Evolutionary conservation across 2,113 vertebrate species (phyloP), one percentile per base, ranked within the genome.

Genomic region (Psittacara wagleri): DNA sequence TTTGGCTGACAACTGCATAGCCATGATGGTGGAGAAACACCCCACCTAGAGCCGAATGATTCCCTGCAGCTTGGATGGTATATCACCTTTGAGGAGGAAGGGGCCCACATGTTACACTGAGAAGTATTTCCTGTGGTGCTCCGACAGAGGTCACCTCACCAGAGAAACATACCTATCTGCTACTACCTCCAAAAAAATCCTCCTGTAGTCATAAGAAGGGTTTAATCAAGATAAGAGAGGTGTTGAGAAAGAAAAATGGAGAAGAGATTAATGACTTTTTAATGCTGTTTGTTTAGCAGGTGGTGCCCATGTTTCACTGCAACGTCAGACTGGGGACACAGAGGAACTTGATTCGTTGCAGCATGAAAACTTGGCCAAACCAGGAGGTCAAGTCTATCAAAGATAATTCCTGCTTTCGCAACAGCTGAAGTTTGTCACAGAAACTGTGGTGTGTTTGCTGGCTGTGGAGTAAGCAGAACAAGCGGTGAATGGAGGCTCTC

Each of bases 221-320:
- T 22, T 95, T 79, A 94, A 82, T 41, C 54, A 63, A 81, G 64
- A 92, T 62, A 82, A 91, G 33, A 66, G 33, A 74, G 69, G 39
- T 2, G 3, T 25, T 86, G n/a, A 83, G 41, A 67, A 66, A 51
- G 57, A 73, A 86, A 92, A 83, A 78, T 13, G 8, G 41, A 61
- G 5, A 2, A 1, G 17, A 70, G 46, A 88, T 84, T 69, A 89
- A 93, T 52, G 16, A 87, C 76, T 87, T 94, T 73, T 84, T 72
- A 17, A 73, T 69, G 41, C 17, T 0, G 5, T 95, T 97, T 96
- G 83, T 43, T 94, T 72, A 90, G 80, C 68, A 90, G 92, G 95
- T 49, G 77, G 95, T 88, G 83, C 52, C 94, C 41, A 57, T 1
- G 1, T 69, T 86, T 74, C 24, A 28, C 73, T 78, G 57, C 52